A percentile compares a stretch with the other conserved stretches of the same genome.
phyloP scores from a whole-genome alignment of 2,888 invertebrate species.

The Drosophila silvestris region DNA sequence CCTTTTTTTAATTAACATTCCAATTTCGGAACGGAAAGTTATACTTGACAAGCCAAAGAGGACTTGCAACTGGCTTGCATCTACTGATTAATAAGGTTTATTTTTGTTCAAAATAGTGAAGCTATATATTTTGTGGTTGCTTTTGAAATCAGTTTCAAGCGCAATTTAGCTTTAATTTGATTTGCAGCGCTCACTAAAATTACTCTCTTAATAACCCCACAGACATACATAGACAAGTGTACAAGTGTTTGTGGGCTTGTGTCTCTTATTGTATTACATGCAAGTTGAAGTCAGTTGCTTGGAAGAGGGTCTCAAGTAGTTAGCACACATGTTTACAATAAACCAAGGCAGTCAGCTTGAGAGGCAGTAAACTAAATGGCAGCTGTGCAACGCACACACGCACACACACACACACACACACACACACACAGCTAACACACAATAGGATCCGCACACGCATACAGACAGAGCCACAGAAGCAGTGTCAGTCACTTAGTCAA shows the following conservation, averaged over 20 bases:
- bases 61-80: background rate
- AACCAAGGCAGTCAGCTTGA: conserved; percentile 73
- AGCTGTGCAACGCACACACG: conserved; percentile 48
- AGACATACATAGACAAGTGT: background rate
- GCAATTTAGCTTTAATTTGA: conserved; percentile 41
- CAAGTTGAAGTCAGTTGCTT: conserved; percentile 36
- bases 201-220: conserved; percentile 33
- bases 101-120: background rate
- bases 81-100: background rate
- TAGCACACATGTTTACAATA: conserved; percentile 78
- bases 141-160: conserved; percentile 34
- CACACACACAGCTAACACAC: background rate
- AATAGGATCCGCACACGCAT: conserved; percentile 1
- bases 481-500: conserved; percentile 72
- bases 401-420: conserved; percentile 8
- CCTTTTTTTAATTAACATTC: background rate
- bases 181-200: conserved; percentile 37
- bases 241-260: conserved; percentile 8
- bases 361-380: conserved; percentile 69
- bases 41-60: background rate
- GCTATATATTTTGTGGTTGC: conserved; percentile 23
- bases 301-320: conserved; percentile 56
- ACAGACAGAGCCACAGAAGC: conserved; percentile 22
- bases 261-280: conserved; percentile 49
- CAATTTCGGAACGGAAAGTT: background rate